phyloP scores from a whole-genome alignment of 1,140 invertebrate species.

The Neuroterus valhalla region DNA sequence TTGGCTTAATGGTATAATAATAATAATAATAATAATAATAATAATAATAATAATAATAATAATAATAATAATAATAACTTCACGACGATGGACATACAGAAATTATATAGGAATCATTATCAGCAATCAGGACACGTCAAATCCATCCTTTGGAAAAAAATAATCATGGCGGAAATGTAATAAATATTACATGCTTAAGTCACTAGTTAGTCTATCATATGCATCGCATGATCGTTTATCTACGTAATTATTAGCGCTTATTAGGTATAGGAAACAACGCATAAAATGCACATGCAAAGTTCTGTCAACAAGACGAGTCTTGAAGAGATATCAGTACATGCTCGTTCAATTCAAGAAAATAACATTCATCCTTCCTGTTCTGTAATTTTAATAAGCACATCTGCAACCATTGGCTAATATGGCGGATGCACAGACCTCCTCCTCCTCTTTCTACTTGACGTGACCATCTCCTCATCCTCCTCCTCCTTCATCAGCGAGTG shows the following conservation, averaged over 20 bases:
- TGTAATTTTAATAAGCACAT: slow-evolving; percentile 74
- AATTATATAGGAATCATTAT: no score
- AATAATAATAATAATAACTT: no score
- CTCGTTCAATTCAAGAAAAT: slow-evolving; percentile 67
- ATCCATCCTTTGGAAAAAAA: background rate
- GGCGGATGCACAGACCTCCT: slow-evolving; percentile 57
- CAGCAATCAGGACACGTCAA: background rate
- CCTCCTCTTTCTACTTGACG: background rate
- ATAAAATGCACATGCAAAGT: slow-evolving; percentile 55
- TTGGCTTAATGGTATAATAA: no score
- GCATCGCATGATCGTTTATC: background rate
- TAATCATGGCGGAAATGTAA: background rate
- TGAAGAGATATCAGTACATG: slow-evolving; percentile 39
- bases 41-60: no score
- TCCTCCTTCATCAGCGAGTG: slow-evolving; percentile 1
- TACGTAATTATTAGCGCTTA: background rate
- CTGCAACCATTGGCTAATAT: slow-evolving; percentile 68
- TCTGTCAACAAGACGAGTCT: slow-evolving; percentile 63
- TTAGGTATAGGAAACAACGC: background rate
- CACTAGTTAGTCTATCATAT: background rate
- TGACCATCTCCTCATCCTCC: background rate
- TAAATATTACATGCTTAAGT: background rate
- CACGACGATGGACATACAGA: no score
- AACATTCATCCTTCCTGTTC: slow-evolving; percentile 62
- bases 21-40: no score